A percentile compares a stretch with the other conserved stretches of the same genome.
phyloP scores from a whole-genome alignment of 2,797 vertebrate genomes.

The Acrocephalus scirpaceus region DNA sequence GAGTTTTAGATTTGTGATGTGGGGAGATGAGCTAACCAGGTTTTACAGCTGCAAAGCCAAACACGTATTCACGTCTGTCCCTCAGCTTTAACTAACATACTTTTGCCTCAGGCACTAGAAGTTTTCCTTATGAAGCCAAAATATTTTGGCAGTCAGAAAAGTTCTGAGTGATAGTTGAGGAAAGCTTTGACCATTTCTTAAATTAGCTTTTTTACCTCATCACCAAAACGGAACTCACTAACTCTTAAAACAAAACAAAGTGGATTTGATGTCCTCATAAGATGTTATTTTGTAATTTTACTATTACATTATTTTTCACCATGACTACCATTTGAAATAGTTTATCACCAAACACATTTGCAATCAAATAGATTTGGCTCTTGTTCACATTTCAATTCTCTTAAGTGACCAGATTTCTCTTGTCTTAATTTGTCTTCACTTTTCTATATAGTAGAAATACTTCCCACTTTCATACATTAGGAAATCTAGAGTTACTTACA shows the following conservation, averaged over 20 bases:
- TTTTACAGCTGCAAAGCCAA: not conserved
- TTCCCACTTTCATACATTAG: not conserved
- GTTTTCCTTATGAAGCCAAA: constrained; percentile 21
- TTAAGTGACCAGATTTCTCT: not conserved
- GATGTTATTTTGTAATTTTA: not conserved
- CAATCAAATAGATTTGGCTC: not conserved
- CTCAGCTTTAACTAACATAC: not conserved
- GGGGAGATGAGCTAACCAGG: not conserved
- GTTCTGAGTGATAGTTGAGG: not conserved
- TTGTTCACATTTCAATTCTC: not conserved
- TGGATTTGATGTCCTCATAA: not conserved
- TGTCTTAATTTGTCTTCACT: not conserved
- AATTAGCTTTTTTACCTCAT: not conserved
- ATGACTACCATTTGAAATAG: not conserved
- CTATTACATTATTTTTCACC: not conserved
- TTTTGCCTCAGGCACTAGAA: constrained; percentile 1
- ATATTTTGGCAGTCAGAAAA: constrained; percentile 18
- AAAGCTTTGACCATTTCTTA: constrained; percentile 4
- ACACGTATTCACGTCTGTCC: not conserved
- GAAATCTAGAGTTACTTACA: not conserved
- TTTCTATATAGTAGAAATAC: not conserved
- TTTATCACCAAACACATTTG: not conserved
- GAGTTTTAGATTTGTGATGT: not conserved
- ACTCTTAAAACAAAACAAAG: not conserved
- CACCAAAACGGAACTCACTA: not conserved